Evolutionary conservation across 2,113 vertebrate species (phyloP).

Genomic region (Asarcornis scutulata): DNA sequence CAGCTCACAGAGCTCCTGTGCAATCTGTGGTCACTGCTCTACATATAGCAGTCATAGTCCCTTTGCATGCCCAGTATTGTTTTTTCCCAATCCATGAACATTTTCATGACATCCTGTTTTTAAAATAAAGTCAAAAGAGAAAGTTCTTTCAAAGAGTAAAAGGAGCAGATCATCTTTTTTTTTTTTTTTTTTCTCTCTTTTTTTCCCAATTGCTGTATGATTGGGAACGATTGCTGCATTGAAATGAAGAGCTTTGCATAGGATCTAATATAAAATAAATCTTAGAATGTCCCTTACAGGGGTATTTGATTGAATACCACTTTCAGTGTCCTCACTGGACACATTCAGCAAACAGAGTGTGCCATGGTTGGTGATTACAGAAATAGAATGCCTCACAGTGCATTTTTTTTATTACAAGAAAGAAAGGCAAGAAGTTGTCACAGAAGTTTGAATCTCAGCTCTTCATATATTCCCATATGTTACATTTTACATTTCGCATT

Average conservation of each 20-base stretch:
- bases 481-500: neutral
- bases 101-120: neutral
- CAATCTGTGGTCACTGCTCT: neutral
- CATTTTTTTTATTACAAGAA: neutral
- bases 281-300: neutral
- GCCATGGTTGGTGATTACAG: neutral
- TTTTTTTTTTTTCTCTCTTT: no score
- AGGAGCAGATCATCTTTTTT: neutral
- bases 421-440: neutral
- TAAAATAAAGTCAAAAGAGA: neutral
- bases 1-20: neutral
- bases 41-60: neutral
- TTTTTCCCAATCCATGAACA: neutral
- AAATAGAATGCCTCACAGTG: neutral
- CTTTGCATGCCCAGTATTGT: neutral
- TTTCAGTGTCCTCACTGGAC: neutral
- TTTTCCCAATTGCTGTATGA: no score
- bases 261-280: neutral
- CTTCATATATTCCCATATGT: neutral
- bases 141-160: neutral
- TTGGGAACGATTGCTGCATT: neutral
- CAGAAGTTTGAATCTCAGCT: neutral
- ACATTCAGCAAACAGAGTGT: neutral
- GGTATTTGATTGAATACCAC: neutral
- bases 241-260: neutral